A percentile compares a stretch with the other conserved stretches of the same genome.
These are phyloP conservation scores for Vidua macroura DNA, from an alignment of 2,113 vertebrate genomes.

Conservation along the genomic window DNA sequence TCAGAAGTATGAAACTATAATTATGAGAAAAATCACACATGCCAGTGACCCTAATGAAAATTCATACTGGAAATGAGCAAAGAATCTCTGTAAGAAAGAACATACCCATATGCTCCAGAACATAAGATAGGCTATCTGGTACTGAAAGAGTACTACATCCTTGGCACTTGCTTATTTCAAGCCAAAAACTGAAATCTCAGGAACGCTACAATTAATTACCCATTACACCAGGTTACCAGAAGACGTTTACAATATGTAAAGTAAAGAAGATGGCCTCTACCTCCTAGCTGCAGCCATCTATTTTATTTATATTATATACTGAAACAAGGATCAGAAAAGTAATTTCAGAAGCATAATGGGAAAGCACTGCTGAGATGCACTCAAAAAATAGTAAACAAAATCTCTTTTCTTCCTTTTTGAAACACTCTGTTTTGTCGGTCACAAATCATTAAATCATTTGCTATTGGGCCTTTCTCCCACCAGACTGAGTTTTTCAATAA, in stretches of 20 bases:
- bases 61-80: background rate
- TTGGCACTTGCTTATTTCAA: background rate
- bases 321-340: background rate
- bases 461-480: background rate
- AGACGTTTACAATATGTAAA: background rate
- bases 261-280: background rate
- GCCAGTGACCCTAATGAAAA: background rate
- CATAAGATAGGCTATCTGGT: background rate
- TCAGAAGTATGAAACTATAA: background rate
- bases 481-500: background rate
- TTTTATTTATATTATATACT: background rate
- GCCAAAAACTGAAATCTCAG: background rate
- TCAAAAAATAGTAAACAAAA: background rate
- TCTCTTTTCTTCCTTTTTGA: background rate
- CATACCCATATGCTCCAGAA: background rate
- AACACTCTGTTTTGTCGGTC: background rate
- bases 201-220: background rate
- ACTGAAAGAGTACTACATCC: background rate
- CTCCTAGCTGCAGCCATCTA: background rate
- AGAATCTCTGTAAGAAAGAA: background rate
- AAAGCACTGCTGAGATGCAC: background rate
- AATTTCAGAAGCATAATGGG: background rate
- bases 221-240: background rate
- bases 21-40: background rate
- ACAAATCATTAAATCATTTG: background rate